Percentiles rank a stretch among this genome's conserved stretches.
phyloP scores from a whole-genome alignment of 2,113 vertebrate species.

The Psammodynastes pulverulentus region DNA sequence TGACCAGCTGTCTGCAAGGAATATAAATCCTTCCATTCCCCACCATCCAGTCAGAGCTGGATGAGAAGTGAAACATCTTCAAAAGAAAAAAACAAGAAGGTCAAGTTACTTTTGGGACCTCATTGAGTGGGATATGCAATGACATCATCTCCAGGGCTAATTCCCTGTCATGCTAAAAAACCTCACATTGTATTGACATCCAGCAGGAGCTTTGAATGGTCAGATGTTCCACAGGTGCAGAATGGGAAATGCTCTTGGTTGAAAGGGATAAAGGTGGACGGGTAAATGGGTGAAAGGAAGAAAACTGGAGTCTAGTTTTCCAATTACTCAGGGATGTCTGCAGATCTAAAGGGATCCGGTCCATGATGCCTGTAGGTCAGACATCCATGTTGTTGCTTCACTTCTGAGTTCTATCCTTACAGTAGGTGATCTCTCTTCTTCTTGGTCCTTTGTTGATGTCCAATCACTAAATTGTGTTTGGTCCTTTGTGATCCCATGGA shows the following conservation, averaged over 20 bases:
- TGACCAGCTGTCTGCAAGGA: too few species aligned
- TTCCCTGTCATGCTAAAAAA: neutral
- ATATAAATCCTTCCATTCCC: too few species aligned
- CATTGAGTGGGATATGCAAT: neutral
- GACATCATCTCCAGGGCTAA: neutral
- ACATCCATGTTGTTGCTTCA: neutral
- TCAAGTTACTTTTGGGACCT: too few species aligned
- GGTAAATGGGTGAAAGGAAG: neutral
- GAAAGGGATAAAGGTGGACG: neutral
- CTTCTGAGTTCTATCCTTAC: neutral
- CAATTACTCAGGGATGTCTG: neutral
- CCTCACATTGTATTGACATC: neutral
- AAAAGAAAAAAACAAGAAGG: too few species aligned
- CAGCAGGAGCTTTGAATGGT: neutral
- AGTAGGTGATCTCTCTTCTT: neutral
- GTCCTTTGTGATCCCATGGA: neutral
- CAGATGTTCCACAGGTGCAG: neutral
- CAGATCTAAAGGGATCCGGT: neutral
- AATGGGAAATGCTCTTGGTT: neutral
- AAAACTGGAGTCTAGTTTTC: neutral
- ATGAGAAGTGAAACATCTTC: too few species aligned
- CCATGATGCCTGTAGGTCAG: neutral
- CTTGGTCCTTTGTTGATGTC: neutral
- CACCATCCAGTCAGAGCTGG: too few species aligned
- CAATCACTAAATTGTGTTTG: neutral